Base-by-base conservation (phyloP, 2,797 vertebrate species). In the Bufotes viridis region DNA sequence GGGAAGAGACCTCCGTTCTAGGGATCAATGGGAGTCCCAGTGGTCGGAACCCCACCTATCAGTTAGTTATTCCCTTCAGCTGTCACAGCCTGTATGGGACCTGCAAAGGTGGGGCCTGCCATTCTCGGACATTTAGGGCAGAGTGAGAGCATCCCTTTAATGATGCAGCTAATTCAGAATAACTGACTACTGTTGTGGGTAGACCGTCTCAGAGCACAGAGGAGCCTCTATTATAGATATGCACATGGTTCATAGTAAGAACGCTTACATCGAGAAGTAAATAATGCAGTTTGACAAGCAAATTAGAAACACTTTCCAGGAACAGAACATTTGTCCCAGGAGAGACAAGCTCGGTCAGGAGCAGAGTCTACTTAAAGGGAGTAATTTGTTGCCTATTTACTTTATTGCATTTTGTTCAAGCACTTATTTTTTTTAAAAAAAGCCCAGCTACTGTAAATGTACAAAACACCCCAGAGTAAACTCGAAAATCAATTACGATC, bases 401-500 rank as follows among this genome's bases (percentile, higher is more conserved):
- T 69, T 70, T 72, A 58, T 69, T 57, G 24, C 65, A 70, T 84
- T 80, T 84, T 84, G 61, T 82, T 75, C 13, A 65, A 51, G 86
- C 58, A 49, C 63, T 76, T 70, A 22, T 70, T 55, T 84, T n/a
- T n/a, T n/a, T n/a, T n/a, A 42, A 74, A 34, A 78, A 42, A 55
- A 42, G 14, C 8, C 20, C 9, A 12, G 65, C 26, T 67, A 76
- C 29, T 61, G 70, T 61, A 80, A 84, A 84, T 80, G 53, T 65
- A 74, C 29, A 34, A 81, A 90, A 90, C 74, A 82, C 69, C 89
- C 88, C 83, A n/a, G 26, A 75, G 85, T 60, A 89, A 90, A 82
- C 83, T 86, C n/a, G 18, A 89, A 90, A 89, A 84, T 8, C 51
- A 89, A 29, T 79, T 72, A 88, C 82, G 91, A 90, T 89, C 75